A percentile compares a stretch with the other conserved stretches of the same genome.
These are phyloP conservation scores for Metopolophium dirhodum DNA, from an alignment of 1,140 invertebrate species.

Conservation along the genomic window DNA sequence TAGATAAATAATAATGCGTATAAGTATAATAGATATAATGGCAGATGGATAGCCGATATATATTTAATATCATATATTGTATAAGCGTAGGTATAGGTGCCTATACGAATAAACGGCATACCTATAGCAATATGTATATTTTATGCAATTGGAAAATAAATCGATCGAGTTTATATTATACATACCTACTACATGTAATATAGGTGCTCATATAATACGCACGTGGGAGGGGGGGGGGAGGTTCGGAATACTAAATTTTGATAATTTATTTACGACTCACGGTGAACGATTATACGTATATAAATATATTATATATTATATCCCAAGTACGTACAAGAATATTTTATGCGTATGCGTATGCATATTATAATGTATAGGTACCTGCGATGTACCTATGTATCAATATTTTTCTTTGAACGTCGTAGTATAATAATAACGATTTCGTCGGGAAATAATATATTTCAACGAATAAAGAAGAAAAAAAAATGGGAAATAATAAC, in stretches of 20 bases:
- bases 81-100: not conserved
- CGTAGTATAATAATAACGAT: not conserved
- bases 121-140: not conserved
- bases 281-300: slow-evolving; percentile 34
- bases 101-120: not conserved
- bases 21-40: not conserved
- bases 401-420: slow-evolving; percentile 37
- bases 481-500: slow-evolving; percentile 22
- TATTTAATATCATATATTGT: slow-evolving; percentile 11
- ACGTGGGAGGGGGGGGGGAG: too few species aligned
- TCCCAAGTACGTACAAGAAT: not conserved
- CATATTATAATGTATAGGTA: not conserved
- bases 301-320: not conserved
- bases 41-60: not conserved
- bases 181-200: not conserved
- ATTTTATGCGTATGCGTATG: not conserved
- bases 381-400: not conserved
- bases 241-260: slow-evolving; percentile 10
- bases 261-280: slow-evolving; percentile 27
- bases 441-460: slow-evolving; percentile 15
- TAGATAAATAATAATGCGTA: not conserved
- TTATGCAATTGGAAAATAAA: slow-evolving; percentile 15
- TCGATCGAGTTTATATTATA: slow-evolving; percentile 17
- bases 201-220: not conserved
- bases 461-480: not conserved